Base-by-base conservation (phyloP, 1,140 invertebrate genomes). In the Cyclargus thomasi region DNA sequence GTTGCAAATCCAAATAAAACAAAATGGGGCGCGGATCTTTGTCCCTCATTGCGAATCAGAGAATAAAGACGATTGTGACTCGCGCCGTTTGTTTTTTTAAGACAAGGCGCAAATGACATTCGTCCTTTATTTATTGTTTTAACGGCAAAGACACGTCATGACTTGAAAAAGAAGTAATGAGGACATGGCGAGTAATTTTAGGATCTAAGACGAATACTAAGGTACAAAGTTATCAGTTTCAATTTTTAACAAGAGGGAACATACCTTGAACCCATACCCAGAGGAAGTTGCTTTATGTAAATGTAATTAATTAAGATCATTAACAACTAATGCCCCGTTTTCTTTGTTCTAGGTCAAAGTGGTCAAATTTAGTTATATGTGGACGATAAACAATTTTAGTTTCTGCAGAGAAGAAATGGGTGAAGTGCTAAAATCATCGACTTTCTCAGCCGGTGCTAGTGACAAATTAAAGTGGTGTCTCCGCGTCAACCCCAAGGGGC, bases 351-450 rank as follows among this genome's bases (percentile, higher is more conserved):
- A 99, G 97, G 98, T 99, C 79, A 99, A 99, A 95, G 98, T 99
- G 90, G 97, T 99, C 69, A 99, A 99, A 92, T 99, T 99, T 93
- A 98, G 97, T 92, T 99, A 99, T 92, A 99, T 99, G 97, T 99
- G 99, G 99, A 99, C 98, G 83, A 99, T 99, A 93, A 99, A 99
- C 92, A 99, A 99, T 94, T 99, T 99, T 92, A 99, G 97, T 93
- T 99, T 99, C 92, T 98, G 97, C 91, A 95, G 97, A 73, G 98
- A 99, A 92, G 98, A 99, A 93, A 99, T 99, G 98, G 98, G 98
- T 75, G 98, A 99, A 93, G 98, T 99, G 70, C 93, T 99, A 80
- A 99, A 99, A 93, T 99, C 98, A 90, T 99, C 98, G 74, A 99
- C 98, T 74, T 99, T 99, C 92, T 99, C 98, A 67, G 98, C 98